Evolutionary conservation across 2,113 vertebrate genomes (phyloP).

Genomic region (Pontoporia blainvillei): DNA sequence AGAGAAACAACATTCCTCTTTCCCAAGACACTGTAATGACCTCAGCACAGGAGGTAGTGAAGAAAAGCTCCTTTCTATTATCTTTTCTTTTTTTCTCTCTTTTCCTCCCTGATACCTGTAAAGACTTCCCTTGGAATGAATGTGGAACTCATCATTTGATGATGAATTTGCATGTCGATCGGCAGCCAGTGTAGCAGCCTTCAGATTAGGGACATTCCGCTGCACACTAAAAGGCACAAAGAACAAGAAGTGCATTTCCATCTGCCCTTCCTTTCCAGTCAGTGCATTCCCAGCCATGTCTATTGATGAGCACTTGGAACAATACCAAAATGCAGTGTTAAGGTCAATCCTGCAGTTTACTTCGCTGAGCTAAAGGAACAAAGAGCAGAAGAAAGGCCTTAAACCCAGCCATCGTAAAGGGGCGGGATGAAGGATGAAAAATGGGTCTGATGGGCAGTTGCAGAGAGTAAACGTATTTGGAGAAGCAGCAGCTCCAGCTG

Average conservation of each 20-base stretch:
- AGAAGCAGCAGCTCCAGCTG: constrained; percentile 94
- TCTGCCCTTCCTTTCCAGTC: constrained; percentile 89
- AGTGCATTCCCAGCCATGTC: constrained; percentile 87
- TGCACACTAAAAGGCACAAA: constrained; percentile 92
- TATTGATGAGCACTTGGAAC: constrained; percentile 90
- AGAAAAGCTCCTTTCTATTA: not conserved
- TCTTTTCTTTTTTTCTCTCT: not conserved
- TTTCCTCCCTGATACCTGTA: constrained; percentile 73
- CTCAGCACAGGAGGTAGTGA: not conserved
- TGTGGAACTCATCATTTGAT: constrained; percentile 75
- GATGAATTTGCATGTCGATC: constrained; percentile 89
- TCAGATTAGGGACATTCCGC: constrained; percentile 91
- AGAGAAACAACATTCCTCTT: not conserved
- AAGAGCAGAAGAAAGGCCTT: constrained; percentile 88
- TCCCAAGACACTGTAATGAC: constrained; percentile 16
- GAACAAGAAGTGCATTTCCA: constrained; percentile 87
- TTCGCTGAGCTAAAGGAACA: constrained; percentile 87
- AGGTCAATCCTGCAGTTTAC: constrained; percentile 93
- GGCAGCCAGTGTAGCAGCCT: constrained; percentile 83
- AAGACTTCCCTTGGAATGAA: constrained; percentile 68
- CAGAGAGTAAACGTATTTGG: constrained; percentile 89
- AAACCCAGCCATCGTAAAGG: constrained; percentile 82
- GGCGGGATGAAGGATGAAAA: constrained; percentile 81
- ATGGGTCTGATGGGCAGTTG: constrained; percentile 83
- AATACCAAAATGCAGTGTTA: constrained; percentile 90